Evolutionary conservation across 2,797 vertebrate genomes (phyloP).

Genomic region (Lindbergichthys nudifrons): DNA sequence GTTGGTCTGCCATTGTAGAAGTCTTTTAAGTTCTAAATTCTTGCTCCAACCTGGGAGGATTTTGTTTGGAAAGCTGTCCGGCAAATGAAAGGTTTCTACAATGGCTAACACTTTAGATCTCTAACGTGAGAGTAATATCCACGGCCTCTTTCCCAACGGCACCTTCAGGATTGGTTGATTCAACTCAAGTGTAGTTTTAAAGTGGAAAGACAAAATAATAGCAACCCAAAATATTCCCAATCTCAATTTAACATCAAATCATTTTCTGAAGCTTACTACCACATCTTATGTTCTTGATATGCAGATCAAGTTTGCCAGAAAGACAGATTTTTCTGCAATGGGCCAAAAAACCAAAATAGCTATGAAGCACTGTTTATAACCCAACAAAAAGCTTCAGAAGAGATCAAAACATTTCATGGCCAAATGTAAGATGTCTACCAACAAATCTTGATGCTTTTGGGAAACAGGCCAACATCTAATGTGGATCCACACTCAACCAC

Average conservation of each 20-base stretch:
- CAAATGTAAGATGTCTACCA: not conserved
- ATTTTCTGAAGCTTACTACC: conserved; percentile 2
- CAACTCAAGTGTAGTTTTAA: not conserved
- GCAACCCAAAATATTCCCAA: not conserved
- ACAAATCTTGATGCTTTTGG: conserved; percentile 52
- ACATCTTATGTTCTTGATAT: not conserved
- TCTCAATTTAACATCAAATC: not conserved
- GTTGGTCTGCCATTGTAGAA: conserved; percentile 51
- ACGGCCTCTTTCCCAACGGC: conserved; percentile 61
- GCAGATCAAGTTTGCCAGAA: not conserved
- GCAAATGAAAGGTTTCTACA: conserved; percentile 44
- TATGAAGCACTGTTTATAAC: not conserved
- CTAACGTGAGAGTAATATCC: not conserved
- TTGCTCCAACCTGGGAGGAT: not conserved
- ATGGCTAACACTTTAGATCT: conserved; percentile 32
- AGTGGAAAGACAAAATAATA: conserved; percentile 1
- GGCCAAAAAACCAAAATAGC: not conserved
- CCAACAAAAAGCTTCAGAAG: not conserved
- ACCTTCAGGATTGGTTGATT: conserved; percentile 34
- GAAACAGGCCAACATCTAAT: conserved; percentile 40
- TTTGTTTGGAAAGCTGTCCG: conserved; percentile 6
- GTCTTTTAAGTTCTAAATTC: conserved; percentile 5
- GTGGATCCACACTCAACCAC: conserved; percentile 5
- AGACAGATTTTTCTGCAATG: not conserved
- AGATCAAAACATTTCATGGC: not conserved